These are phyloP conservation scores for Alentia gelatinosa DNA, from an alignment of 2,888 invertebrate species.

Conservation along the genomic window DNA sequence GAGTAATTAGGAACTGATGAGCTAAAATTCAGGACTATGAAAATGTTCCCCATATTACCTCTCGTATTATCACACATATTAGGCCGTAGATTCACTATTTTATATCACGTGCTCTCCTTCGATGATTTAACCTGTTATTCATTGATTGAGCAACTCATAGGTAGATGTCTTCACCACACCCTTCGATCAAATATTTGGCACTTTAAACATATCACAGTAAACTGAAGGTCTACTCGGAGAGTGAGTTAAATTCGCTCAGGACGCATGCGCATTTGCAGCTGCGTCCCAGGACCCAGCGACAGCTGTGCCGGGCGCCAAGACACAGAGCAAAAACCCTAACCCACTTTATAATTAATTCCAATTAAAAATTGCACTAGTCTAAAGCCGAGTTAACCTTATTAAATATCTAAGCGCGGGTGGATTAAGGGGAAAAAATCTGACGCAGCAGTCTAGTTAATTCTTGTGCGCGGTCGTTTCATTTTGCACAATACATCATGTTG, in stretches of 20 bases:
- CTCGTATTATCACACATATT: no score
- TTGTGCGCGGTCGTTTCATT: not conserved
- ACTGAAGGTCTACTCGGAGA: not conserved
- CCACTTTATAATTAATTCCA: constrained; percentile 16
- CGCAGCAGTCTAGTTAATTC: not conserved
- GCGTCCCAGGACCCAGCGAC: not conserved
- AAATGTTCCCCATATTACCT: no score
- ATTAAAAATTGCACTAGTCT: not conserved
- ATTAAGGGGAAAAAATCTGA: not conserved
- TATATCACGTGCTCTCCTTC: no score
- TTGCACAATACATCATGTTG: not conserved
- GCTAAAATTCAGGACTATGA: no score
- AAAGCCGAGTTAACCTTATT: constrained; percentile 12
- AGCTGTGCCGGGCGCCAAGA: not conserved
- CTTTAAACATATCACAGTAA: no score
- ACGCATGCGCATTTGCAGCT: constrained; percentile 10
- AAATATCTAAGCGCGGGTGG: not conserved
- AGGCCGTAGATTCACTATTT: no score
- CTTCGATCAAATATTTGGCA: no score
- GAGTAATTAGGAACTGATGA: no score
- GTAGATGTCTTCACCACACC: no score
- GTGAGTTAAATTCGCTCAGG: not conserved
- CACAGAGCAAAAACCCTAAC: not conserved
- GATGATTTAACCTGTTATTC: no score
- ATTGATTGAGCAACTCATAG: no score